Conservation (phyloP, 2,888 invertebrate genomes). For the Hypomecis punctinalis region DNA sequence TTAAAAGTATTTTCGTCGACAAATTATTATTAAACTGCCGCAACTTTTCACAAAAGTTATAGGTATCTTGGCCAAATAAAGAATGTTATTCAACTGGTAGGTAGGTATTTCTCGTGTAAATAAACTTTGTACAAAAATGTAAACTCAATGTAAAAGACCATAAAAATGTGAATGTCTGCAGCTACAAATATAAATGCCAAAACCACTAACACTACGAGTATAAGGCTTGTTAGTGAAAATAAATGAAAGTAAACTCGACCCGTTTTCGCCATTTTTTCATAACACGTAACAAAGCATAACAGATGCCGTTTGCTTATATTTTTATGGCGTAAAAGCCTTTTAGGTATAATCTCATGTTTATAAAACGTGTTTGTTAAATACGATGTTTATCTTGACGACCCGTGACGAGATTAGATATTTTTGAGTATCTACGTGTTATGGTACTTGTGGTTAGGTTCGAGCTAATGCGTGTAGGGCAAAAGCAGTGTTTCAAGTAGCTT, state of each 20-base stretch:
- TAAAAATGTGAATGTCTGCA: too few species aligned
- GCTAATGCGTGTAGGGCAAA: constrained; percentile 1
- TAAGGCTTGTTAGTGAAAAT: constrained; percentile 40
- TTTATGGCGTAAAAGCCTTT: constrained; percentile 47
- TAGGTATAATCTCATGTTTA: constrained; percentile 50
- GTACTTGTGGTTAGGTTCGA: constrained; percentile 10
- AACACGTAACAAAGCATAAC: constrained; percentile 45
- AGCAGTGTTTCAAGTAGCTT: too few species aligned
- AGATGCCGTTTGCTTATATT: constrained; percentile 51
- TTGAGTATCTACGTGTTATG: constrained; percentile 22
- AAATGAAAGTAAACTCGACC: constrained; percentile 34
- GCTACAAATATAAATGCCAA: neutral
- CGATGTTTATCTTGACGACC: constrained; percentile 41
- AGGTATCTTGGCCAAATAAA: too few species aligned
- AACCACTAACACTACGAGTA: neutral
- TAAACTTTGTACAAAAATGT: too few species aligned
- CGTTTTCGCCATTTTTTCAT: constrained; percentile 37
- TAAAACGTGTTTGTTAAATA: constrained; percentile 42
- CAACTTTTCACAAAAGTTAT: too few species aligned
- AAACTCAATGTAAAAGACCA: too few species aligned
- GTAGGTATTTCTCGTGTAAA: too few species aligned
- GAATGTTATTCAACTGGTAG: too few species aligned
- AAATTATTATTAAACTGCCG: too few species aligned
- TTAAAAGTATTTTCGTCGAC: too few species aligned
- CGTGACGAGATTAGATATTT: constrained; percentile 38